A percentile compares a stretch with the other conserved stretches of the same genome.
phyloP scores from a whole-genome alignment of 2,113 vertebrate species.

The Pristiophorus japonicus region DNA sequence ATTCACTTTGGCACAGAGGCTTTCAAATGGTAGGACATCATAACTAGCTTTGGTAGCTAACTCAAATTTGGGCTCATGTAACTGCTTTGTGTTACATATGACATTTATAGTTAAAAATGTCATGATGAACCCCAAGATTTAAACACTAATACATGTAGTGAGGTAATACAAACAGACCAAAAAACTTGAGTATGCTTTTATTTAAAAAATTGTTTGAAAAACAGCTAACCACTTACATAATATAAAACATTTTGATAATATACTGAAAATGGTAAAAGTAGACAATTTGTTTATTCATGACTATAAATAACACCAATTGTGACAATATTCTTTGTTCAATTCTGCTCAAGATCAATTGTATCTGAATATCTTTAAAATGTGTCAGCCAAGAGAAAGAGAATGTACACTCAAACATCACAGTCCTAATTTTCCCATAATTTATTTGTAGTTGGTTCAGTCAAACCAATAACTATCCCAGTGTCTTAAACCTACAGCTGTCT shows the following conservation, averaged over 20 bases:
- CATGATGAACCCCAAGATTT: not conserved
- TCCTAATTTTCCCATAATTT: not conserved
- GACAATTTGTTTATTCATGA: slow-evolving; percentile 5
- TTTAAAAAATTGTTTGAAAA: not conserved
- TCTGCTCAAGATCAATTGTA: not conserved
- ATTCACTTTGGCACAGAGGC: not conserved
- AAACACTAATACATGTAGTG: not conserved
- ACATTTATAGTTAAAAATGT: not conserved
- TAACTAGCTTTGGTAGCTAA: not conserved
- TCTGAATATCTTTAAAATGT: not conserved
- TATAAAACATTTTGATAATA: not conserved
- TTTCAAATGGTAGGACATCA: not conserved
- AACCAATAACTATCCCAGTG: not conserved
- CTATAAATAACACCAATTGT: slow-evolving; percentile 7
- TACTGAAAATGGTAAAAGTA: not conserved
- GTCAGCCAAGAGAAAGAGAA: not conserved
- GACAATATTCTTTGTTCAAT: not conserved
- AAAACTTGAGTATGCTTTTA: not conserved
- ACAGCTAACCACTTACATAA: not conserved
- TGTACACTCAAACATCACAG: not conserved
- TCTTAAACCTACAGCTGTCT: not conserved
- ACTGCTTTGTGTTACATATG: not conserved
- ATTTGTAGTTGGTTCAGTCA: not conserved
- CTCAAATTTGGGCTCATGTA: not conserved
- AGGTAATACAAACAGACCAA: not conserved